Conservation (phyloP, 2,113 vertebrate species). For the Tricholaema leucomelas region DNA sequence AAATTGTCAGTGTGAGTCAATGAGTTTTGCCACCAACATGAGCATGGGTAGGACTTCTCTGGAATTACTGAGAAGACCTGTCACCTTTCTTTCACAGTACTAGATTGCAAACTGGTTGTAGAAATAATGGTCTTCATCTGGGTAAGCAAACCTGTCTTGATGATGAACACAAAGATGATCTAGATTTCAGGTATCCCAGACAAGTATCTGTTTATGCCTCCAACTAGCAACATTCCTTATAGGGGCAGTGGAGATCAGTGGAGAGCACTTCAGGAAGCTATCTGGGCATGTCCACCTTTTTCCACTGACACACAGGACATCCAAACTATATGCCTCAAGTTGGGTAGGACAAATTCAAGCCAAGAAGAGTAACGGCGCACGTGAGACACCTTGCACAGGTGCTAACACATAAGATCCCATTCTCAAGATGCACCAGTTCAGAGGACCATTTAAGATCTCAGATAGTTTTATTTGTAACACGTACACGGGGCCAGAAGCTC, state of each 20-base stretch:
- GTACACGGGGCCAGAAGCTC: rapidly evolving
- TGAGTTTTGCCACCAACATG: background rate
- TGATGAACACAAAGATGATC: background rate
- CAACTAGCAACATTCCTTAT: background rate
- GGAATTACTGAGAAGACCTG: background rate
- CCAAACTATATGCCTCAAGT: background rate
- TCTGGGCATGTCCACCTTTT: background rate
- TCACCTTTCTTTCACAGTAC: background rate
- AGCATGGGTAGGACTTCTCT: background rate
- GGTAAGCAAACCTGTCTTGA: background rate
- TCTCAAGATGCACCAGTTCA: background rate
- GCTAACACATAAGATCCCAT: background rate
- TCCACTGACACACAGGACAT: background rate
- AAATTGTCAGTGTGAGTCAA: background rate
- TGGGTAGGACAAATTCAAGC: background rate
- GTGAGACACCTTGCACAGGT: background rate
- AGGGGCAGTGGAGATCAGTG: background rate
- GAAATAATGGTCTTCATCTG: background rate
- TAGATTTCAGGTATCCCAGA: background rate
- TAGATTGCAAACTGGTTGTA: background rate
- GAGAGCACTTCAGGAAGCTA: background rate
- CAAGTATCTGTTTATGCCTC: background rate
- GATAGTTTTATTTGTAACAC: background rate
- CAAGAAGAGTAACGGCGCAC: background rate
- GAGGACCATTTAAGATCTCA: background rate